These are phyloP conservation scores for Hyposmocoma kahamanoa DNA, from an alignment of 1,140 invertebrate genomes.

Conservation along the genomic window DNA sequence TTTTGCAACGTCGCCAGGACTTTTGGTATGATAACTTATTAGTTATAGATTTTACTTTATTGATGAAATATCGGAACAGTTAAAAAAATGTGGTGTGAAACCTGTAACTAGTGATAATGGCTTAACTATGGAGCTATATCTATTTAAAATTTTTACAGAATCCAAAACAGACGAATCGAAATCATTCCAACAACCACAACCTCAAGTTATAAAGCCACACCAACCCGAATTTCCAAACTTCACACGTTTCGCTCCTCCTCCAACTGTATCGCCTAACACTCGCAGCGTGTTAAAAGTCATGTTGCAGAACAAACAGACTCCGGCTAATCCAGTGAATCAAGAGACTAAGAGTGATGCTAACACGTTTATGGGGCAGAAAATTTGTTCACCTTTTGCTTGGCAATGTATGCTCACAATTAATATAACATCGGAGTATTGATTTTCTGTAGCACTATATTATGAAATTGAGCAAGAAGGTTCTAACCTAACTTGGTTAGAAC, in stretches of 20 bases:
- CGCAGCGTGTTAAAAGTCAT: slow-evolving; percentile 36
- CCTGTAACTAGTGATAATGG: too few relatives aligned
- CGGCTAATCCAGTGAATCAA: slow-evolving; percentile 6
- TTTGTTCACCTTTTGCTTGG: slow-evolving; percentile 53
- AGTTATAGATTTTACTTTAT: too few relatives aligned
- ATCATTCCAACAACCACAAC: slow-evolving; percentile 11
- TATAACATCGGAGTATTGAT: too few relatives aligned
- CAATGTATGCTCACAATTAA: slow-evolving; percentile 10
- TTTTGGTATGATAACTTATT: too few relatives aligned
- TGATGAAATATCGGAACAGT: too few relatives aligned
- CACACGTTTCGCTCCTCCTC: neutral
- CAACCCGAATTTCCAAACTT: neutral
- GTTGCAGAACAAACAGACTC: slow-evolving; percentile 33
- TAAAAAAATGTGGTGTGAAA: too few relatives aligned
- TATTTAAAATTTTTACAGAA: too few relatives aligned
- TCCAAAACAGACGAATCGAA: slow-evolving; percentile 10
- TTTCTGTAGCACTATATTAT: too few relatives aligned
- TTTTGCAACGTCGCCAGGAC: slow-evolving; percentile 34
- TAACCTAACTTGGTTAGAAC: too few relatives aligned
- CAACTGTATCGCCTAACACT: slow-evolving; percentile 11
- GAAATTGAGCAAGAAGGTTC: too few relatives aligned
- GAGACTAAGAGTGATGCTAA: slow-evolving; percentile 40
- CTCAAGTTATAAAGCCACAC: slow-evolving; percentile 7
- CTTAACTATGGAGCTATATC: too few relatives aligned
- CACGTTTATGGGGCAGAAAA: slow-evolving; percentile 53